Base-by-base conservation (phyloP, 2,888 invertebrate genomes). In the Drosophila trichaetosa region DNA sequence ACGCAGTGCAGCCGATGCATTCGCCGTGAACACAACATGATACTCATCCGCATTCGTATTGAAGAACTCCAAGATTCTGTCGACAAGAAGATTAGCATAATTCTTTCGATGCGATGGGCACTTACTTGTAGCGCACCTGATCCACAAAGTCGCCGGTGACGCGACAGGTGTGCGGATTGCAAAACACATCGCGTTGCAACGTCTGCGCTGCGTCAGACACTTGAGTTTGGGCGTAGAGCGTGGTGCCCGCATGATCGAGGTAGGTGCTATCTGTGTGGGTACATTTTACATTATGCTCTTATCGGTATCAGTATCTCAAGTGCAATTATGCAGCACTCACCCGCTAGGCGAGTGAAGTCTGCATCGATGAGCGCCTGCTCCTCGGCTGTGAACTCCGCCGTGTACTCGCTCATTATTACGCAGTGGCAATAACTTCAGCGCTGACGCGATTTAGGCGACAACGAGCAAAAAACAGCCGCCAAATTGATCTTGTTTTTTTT, bases 121-220 rank as follows among this genome's bases (percentile, higher is more conserved):
- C 72, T 60, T 92, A 96, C 97, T 95, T 95, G 91, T 94, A 96
- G 93, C 98, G 94, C 61, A 97, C 95, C 93, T 97, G 96, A 90
- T 98, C 98, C 51, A 99, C 94, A 54, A 96, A 94, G 93, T 98
- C 98, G 79, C 95, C 95, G n/a, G 97, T 96, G 72, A 95, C 94
- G 92, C 96, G 96, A 89, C 98, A 97, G 10, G 96, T 95, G 93
- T 99, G 99, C 16, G 99, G 99, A 94, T 99, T 99, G 85, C 97
- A 96, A 90, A 97, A 97, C 5, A 98, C 92, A 93, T 96, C 96
- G n/a, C 93, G 93, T 52, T 94, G 93, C 34, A 98, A 93, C 89
- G 97, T 96, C 57, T 95, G 92, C 65, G 94, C 94, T 18, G 96
- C 93, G 46, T 94, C 93, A 72, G 95, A 93, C 33, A 98, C 94